A percentile compares a stretch with the other conserved stretches of the same genome.
Evolutionary conservation across 2,113 vertebrate species (phyloP).

Genomic region (Ceyx melanurus): DNA sequence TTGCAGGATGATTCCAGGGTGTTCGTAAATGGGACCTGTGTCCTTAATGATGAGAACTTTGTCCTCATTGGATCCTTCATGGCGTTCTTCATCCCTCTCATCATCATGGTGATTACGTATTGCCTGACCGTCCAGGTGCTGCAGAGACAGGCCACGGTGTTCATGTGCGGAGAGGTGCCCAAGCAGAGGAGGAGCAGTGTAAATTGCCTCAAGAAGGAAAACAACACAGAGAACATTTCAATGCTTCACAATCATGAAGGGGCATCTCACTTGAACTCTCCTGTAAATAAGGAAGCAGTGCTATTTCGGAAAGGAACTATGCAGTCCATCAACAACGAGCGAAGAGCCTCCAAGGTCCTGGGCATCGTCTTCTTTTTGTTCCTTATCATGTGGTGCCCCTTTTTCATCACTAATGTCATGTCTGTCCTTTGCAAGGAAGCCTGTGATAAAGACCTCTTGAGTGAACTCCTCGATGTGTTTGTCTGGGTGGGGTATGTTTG

Average conservation of each 20-base stretch:
- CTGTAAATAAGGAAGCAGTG: slow-evolving; percentile 74
- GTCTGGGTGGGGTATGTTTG: slow-evolving; percentile 99
- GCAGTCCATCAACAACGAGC: slow-evolving; percentile 98
- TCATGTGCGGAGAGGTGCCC: slow-evolving; percentile 82
- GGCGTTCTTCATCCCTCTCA: slow-evolving; percentile 97
- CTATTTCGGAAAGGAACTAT: slow-evolving; percentile 92
- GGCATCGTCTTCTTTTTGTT: slow-evolving; percentile 99
- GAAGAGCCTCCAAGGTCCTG: slow-evolving; percentile 94
- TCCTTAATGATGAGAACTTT: slow-evolving; percentile 94
- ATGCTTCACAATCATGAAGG: slow-evolving; percentile 84
- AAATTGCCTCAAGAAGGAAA: slow-evolving; percentile 81
- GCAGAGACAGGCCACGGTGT: slow-evolving; percentile 90
- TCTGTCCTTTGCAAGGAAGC: slow-evolving; percentile 88
- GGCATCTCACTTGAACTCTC: slow-evolving; percentile 84
- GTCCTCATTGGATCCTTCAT: slow-evolving; percentile 96
- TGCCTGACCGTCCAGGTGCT: slow-evolving; percentile 93
- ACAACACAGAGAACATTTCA: slow-evolving; percentile 78
- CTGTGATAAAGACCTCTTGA: slow-evolving; percentile 85
- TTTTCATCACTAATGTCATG: slow-evolving; percentile 97
- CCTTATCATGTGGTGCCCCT: slow-evolving; percentile 98
- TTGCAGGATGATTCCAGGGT: slow-evolving; percentile 90
- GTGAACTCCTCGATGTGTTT: slow-evolving; percentile 92
- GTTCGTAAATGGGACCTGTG: slow-evolving; percentile 90
- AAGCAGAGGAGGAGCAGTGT: slow-evolving; percentile 82
- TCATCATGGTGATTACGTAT: slow-evolving; percentile 98